Evolutionary conservation across 2,797 vertebrate genomes (phyloP).

Genomic region (Anguilla marmorata): DNA sequence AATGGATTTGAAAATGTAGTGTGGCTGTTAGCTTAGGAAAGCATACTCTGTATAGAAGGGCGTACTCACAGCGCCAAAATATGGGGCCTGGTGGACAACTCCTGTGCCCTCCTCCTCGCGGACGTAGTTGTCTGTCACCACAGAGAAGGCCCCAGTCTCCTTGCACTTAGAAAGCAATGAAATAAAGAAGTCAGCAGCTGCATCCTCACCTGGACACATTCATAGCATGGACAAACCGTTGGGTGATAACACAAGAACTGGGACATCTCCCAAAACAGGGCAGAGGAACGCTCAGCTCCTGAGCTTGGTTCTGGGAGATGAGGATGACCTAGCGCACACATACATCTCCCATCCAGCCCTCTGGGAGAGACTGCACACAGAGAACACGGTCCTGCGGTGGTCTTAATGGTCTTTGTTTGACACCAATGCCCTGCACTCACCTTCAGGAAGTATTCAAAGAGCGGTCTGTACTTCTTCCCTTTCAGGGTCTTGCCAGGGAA

Average conservation of each 20-base stretch:
- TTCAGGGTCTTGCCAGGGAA: conserved; percentile 88
- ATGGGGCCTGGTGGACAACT: conserved; percentile 96
- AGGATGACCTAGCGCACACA: not conserved
- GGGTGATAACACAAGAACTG: not conserved
- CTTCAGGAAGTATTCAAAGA: conserved; percentile 92
- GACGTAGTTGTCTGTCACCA: conserved; percentile 88
- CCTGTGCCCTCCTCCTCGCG: conserved; percentile 96
- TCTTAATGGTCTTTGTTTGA: not conserved
- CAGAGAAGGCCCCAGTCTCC: conserved; percentile 85
- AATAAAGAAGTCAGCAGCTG: not conserved
- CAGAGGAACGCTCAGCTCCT: not conserved
- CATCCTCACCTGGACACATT: not conserved
- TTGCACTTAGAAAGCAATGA: conserved; percentile 69
- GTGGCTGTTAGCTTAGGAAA: not conserved
- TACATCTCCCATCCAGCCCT: not conserved
- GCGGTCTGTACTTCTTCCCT: conserved; percentile 91
- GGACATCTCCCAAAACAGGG: not conserved
- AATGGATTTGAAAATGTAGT: not conserved
- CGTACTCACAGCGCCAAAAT: conserved; percentile 94
- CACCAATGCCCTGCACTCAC: conserved; percentile 62
- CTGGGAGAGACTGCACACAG: not conserved
- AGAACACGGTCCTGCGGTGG: not conserved
- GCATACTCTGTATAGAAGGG: not conserved
- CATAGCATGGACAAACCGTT: not conserved
- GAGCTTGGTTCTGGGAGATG: not conserved